Conservation (phyloP, 35 echinoderm and acorn worm species). For the Ophiothrix spiculata region DNA sequence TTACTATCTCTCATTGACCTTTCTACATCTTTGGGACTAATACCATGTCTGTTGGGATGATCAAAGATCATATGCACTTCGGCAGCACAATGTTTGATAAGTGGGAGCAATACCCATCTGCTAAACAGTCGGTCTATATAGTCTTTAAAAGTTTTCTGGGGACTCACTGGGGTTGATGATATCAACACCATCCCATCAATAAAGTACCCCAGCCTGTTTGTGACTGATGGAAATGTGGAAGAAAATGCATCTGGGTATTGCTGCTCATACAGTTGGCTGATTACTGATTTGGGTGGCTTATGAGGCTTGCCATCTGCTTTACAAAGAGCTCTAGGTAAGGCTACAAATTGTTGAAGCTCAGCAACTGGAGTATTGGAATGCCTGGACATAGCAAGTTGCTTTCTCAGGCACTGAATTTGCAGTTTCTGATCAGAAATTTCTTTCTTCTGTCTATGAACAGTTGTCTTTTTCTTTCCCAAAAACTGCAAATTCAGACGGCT, state of each 20-base stretch:
- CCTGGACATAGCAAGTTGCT: slow-evolving; percentile 38
- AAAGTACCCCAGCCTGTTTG: background rate
- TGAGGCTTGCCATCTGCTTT: background rate
- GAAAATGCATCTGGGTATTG: background rate
- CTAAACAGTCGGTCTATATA: background rate
- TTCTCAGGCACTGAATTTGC: slow-evolving; percentile 35
- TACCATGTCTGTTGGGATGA: background rate
- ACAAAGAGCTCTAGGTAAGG: background rate
- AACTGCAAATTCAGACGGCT: background rate
- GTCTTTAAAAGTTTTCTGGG: background rate
- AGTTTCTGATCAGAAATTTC: background rate
- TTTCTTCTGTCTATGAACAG: background rate
- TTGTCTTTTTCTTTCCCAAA: background rate
- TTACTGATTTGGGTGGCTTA: background rate
- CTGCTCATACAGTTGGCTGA: background rate
- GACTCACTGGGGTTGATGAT: background rate
- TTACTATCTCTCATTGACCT: background rate
- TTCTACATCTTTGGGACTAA: background rate
- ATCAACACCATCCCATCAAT: background rate
- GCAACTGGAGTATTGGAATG: background rate
- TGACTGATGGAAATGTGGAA: background rate
- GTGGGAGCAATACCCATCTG: background rate
- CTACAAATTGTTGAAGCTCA: slow-evolving; percentile 31
- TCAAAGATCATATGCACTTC: background rate
- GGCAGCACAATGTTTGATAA: background rate